phyloP scores from a whole-genome alignment of 1,140 invertebrate species.

The Paramacrobiotus metropolitanus region DNA sequence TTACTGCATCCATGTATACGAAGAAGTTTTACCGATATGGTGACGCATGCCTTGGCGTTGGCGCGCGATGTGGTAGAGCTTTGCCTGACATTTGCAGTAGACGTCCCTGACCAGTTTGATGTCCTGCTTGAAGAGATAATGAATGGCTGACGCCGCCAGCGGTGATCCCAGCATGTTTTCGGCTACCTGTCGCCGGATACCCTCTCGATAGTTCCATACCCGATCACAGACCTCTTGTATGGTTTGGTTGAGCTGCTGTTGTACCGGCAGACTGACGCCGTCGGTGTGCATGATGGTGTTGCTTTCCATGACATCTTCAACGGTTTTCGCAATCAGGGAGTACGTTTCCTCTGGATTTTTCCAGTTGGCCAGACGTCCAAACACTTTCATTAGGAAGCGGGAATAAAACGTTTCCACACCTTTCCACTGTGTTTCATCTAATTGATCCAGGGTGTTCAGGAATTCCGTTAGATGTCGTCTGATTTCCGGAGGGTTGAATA shows the following conservation, averaged over 20 bases:
- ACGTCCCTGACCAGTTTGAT: not conserved
- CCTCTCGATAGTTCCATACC: not conserved
- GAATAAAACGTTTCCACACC: not conserved
- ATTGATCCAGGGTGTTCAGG: not conserved
- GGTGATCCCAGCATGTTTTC: not conserved
- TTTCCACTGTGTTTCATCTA: not conserved
- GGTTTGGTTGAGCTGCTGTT: not conserved
- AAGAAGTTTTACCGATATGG: not conserved
- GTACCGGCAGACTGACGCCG: not conserved
- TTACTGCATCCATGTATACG: not conserved
- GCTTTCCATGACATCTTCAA: not conserved
- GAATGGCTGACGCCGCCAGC: not conserved
- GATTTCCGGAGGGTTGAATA: not conserved
- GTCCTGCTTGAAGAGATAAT: slow-evolving; percentile 2
- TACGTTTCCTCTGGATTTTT: not conserved
- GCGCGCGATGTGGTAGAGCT: not conserved
- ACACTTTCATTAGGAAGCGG: not conserved
- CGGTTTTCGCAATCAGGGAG: not conserved
- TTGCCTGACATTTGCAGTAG: not conserved
- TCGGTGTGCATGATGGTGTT: not conserved
- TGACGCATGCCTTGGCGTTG: not conserved
- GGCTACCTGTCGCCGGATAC: not conserved
- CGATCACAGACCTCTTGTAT: not conserved
- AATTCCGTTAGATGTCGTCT: not conserved
- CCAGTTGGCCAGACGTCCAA: not conserved